Conservation (phyloP, 2,113 vertebrate genomes). For the Oncorhynchus mykiss region DNA sequence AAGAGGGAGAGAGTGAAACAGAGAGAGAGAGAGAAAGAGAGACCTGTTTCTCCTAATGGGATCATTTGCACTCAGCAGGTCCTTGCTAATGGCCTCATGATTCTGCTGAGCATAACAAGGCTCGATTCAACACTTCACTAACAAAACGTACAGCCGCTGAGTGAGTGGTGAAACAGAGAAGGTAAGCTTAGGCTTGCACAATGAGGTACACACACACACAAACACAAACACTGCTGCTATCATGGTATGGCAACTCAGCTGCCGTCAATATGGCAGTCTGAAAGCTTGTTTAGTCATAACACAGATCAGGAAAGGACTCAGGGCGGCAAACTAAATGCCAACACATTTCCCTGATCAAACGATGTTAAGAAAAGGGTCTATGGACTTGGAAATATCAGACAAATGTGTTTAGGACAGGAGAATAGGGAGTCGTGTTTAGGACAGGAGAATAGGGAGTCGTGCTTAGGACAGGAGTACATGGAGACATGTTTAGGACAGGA, state of each 20-base stretch:
- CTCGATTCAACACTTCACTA: not conserved
- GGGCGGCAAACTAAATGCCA: constrained; percentile 59
- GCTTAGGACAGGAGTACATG: no score
- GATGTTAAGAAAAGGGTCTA: constrained; percentile 52
- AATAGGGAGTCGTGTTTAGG: no score
- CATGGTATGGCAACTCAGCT: no score
- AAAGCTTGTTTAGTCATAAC: constrained; percentile 38
- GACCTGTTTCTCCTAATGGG: not conserved
- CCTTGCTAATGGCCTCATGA: constrained; percentile 4
- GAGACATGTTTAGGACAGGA: no score
- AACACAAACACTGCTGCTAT: not conserved
- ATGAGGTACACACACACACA: constrained; percentile 1
- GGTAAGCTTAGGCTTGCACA: not conserved
- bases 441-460: no score
- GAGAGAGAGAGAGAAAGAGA: not conserved
- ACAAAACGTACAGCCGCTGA: not conserved
- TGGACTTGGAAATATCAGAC: constrained; percentile 61
- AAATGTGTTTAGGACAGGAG: constrained; percentile 42
- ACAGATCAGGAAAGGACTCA: constrained; percentile 21
- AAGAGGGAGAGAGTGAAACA: not conserved
- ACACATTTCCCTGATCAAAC: constrained; percentile 57
- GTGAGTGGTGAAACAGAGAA: not conserved
- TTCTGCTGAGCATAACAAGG: not conserved
- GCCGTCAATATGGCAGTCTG: not conserved
- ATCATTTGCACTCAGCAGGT: constrained; percentile 5